Evolutionary conservation across 1,140 invertebrate species (phyloP).

Genomic region (Anastrepha ludens): DNA sequence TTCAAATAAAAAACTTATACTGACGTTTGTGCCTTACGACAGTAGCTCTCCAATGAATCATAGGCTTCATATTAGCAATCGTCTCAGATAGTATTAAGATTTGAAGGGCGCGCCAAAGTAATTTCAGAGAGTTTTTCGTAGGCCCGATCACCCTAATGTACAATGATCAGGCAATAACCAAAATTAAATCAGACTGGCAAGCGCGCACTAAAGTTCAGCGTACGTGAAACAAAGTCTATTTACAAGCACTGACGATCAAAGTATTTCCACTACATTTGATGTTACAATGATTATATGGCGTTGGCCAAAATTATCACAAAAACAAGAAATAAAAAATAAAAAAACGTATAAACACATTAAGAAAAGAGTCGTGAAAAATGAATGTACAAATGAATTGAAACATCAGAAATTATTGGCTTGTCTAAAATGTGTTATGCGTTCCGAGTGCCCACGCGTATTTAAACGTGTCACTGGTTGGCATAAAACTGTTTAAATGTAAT

Average conservation of each 20-base stretch:
- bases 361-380: background rate
- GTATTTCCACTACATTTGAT: conserved; percentile 25
- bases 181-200: background rate
- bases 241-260: background rate
- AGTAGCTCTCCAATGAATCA: no score
- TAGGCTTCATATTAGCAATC: no score
- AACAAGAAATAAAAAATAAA: background rate
- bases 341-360: background rate
- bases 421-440: background rate
- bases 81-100: no score
- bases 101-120: no score
- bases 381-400: background rate
- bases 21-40: no score
- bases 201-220: background rate
- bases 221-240: background rate
- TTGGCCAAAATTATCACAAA: background rate
- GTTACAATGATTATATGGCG: background rate
- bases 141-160: background rate
- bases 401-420: background rate
- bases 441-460: background rate
- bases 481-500: background rate
- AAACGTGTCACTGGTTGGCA: background rate
- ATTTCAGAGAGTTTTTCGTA: no score
- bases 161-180: background rate
- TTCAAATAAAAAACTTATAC: no score